These are phyloP conservation scores for Akabosia matsudoensis DNA, from an alignment of 1,140 invertebrate species.

Conservation along the genomic window DNA sequence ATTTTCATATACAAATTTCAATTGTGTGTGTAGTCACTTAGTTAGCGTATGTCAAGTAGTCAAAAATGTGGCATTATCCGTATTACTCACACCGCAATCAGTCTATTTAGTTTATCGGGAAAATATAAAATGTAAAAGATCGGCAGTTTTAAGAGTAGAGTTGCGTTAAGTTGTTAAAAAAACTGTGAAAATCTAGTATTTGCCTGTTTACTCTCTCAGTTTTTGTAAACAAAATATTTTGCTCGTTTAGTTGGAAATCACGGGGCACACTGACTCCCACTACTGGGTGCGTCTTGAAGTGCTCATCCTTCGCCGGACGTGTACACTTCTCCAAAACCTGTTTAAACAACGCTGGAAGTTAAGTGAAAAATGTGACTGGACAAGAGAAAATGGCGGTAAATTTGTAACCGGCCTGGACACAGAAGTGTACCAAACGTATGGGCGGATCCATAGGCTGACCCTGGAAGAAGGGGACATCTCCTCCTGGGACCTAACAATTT, in stretches of 20 bases:
- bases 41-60: neutral
- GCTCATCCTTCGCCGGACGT: slow-evolving; percentile 28
- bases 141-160: neutral
- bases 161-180: neutral
- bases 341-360: slow-evolving; percentile 29
- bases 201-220: neutral
- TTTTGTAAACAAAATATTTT: neutral
- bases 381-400: slow-evolving; percentile 1
- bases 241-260: neutral
- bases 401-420: slow-evolving; percentile 30
- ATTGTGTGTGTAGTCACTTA: neutral
- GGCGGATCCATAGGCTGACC: slow-evolving; percentile 31
- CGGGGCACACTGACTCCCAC: slow-evolving; percentile 27
- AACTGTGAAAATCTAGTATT: neutral
- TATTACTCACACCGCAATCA: neutral
- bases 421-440: slow-evolving; percentile 22
- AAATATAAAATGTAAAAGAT: neutral
- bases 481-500: slow-evolving; percentile 30
- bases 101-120: neutral
- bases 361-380: slow-evolving; percentile 23
- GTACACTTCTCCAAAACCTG: slow-evolving; percentile 21
- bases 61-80: neutral
- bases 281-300: slow-evolving; percentile 36
- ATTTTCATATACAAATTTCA: too few species aligned
- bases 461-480: slow-evolving; percentile 34